Evolutionary conservation across 2,888 invertebrate species (phyloP), one percentile per base, ranked within the genome.

Genomic region (Acanthacorydalis orientalis): DNA sequence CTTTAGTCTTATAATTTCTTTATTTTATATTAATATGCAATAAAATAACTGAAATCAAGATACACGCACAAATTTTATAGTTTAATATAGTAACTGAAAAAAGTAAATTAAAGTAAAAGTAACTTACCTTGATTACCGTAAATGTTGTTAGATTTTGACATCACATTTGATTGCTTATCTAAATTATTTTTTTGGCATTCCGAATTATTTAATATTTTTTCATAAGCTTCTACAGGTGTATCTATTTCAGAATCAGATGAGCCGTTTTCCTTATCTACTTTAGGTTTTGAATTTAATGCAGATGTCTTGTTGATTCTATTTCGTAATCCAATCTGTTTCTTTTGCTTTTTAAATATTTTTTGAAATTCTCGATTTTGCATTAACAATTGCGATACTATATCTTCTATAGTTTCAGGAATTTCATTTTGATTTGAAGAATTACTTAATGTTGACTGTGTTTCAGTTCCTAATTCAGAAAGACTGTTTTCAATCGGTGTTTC

Each of bases 331-430:
- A 59, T 64, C 56, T 67, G 66, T 62, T 65, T 72, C 51, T 83
- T 77, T 56, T 83, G 83, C 56, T 83, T 83, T 54, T 82, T 83
- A 31, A 85, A 67, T 40, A 86, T 70, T 53, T 83, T 79, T 54
- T 87, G 83, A 53, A 88, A 86, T 52, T 87, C 87, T 55, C 82
- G 75, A 58, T 83, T 87, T 60, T 87, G 83, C 76, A 87, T 78
- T 6, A 90, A 65, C 11, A 89, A 68, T 59, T 87, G 87, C 1
- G 86, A 80, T 44, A 90, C 86, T 43, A 90, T 80, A 64, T 86
- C 73, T 64, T 84, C 81, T 55, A 80, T 68, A 44, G 75, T 80
- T 59, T 73, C 79, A 15, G 14, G 14, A 9, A 14, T 34, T 31
- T 44, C 23, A 10, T 12, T 34, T 33, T 44, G 10, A 15, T 37